A percentile compares a stretch with the other conserved stretches of the same genome.
These are phyloP conservation scores for Styela clava DNA, from an alignment of 23 tunicate genomes.

Conservation along the genomic window DNA sequence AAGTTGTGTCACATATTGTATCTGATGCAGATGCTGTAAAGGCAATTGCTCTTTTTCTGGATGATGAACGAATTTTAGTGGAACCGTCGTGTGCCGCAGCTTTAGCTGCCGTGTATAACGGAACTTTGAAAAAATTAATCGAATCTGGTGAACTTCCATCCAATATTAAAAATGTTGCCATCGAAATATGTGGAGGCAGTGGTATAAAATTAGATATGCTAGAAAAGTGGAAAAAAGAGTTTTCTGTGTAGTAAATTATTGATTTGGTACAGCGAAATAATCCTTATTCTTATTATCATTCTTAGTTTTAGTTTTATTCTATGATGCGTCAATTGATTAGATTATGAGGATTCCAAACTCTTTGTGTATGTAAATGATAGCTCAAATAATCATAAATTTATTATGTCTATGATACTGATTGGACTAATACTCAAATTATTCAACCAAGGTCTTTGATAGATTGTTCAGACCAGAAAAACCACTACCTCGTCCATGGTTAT, in stretches of 20 bases:
- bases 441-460: no score
- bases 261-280: no score
- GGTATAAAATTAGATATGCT: conserved; percentile 51
- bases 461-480: no score
- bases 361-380: no score
- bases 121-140: conserved; percentile 44
- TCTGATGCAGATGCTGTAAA: conserved; percentile 61
- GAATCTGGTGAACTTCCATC: conserved; percentile 5
- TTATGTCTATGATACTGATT: no score
- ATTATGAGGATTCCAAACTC: no score
- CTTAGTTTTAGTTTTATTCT: no score
- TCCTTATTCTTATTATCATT: no score
- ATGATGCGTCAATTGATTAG: no score
- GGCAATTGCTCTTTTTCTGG: conserved; percentile 45
- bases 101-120: conserved; percentile 67
- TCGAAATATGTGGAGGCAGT: conserved; percentile 85
- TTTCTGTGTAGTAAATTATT: conserved; percentile 6
- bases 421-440: no score
- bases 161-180: conserved; percentile 56
- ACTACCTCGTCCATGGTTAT: no score
- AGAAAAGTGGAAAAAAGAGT: conserved; percentile 48
- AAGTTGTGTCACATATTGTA: conserved; percentile 57
- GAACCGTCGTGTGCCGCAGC: conserved; percentile 94
- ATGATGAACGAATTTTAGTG: conserved; percentile 84
- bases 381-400: no score